Evolutionary conservation across 2,113 vertebrate species (phyloP), one percentile per base, ranked within the genome.

Genomic region (Xiphophorus maculatus): DNA sequence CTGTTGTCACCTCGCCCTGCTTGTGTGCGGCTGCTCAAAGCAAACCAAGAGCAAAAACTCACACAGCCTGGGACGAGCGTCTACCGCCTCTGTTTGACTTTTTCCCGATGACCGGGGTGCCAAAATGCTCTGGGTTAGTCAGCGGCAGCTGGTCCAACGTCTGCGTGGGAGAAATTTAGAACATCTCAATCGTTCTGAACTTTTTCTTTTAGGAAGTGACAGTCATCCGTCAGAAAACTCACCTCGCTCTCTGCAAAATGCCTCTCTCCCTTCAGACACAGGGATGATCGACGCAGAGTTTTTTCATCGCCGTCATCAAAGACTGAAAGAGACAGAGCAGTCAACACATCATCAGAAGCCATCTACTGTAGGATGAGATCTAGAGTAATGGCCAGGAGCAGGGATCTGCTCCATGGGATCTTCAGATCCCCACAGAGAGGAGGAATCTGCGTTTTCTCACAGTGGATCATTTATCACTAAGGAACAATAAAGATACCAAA

Each of bases 191-290:
- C 27, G n/a, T n/a, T 25, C 19, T 32, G 44, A 42, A 42, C 40
- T 15, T 42, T 42, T 42, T 15, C 0, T 0, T 10, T 58, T 13
- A 66, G 66, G 22, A 42, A 42, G 11, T n/a, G 15, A 12, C 19
- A 37, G 37, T 32, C 29, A 30, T 28, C 5, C 0, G 2, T 44
- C 10, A 3, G 1, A 19, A 0, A 5, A 30, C 84, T 89, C 89
- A 99, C 98, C 97, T 99, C 98, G 27, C 98, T 99, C 93, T 99
- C 98, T 44, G 98, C 98, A 89, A 99, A 99, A 90, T 99, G 98
- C 86, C 98, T 94, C 93, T 99, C 98, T 54, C 98, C 98, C 86
- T 99, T 99, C 82, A 99, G 93, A 90, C 98, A 99, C 83, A 99
- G 92, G 0, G 98, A 99, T 25, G 98, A 98, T 42, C 98, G 93